Evolutionary conservation across 2,113 vertebrate species (phyloP).

Genomic region (Redunca redunca): DNA sequence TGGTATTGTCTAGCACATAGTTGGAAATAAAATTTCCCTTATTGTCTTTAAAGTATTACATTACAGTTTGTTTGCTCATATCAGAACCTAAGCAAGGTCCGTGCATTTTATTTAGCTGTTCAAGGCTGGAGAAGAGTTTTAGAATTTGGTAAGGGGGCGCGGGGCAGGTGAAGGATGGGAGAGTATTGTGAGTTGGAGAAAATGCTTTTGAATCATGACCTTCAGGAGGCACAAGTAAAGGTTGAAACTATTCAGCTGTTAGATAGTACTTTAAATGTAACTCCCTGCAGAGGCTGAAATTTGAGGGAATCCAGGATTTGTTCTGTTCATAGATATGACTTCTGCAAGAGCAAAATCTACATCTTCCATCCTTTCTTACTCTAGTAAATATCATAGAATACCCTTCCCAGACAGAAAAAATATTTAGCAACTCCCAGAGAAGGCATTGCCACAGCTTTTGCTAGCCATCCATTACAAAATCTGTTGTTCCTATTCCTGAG

Average conservation of each 20-base stretch:
- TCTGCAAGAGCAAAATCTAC: neutral
- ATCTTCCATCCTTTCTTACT: neutral
- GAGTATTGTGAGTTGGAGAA: neutral
- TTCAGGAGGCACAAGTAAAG: neutral
- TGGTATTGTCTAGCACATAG: neutral
- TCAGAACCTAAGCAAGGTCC: neutral
- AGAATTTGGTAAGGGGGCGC: neutral
- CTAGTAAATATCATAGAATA: neutral
- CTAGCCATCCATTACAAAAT: neutral
- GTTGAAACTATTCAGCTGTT: neutral
- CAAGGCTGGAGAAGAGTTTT: neutral
- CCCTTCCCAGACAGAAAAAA: neutral
- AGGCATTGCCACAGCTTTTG: neutral
- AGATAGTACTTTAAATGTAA: neutral
- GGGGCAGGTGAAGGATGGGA: neutral
- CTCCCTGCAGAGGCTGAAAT: neutral
- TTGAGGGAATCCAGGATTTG: neutral
- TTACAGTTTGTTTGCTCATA: neutral
- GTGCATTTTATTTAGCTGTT: neutral
- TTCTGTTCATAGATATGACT: neutral
- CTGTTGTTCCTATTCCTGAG: neutral
- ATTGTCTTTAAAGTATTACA: neutral
- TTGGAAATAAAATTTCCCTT: neutral
- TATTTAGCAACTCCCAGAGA: neutral
- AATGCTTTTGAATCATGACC: neutral